Evolutionary conservation across 2,113 vertebrate species (phyloP), one percentile per base, ranked within the genome.

Genomic region (Semnornis frantzii): DNA sequence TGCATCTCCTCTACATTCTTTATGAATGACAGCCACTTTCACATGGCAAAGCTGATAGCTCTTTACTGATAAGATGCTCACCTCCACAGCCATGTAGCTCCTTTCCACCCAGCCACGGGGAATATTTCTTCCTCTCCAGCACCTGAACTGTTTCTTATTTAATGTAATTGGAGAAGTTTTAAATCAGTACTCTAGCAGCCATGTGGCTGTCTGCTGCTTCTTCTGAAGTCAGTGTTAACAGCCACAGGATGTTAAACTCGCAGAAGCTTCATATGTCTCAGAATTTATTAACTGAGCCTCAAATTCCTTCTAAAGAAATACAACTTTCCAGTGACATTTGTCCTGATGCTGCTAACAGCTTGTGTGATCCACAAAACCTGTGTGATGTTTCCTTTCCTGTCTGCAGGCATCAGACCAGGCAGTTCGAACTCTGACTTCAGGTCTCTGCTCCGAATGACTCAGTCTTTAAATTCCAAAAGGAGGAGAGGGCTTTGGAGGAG

Each of bases 341-440:
- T 94, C 89, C 78, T 57, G 78, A 82, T 91, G 84, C 89, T 85
- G 89, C 69, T 71, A 87, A 87, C 8, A 17, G 87, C 65, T 91
- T 65, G 80, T 82, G 72, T 78, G 94, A 92, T 85, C 85, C 82
- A 72, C 74, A 50, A 75, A 91, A 93, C 44, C 58, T 34, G 31
- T 2, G 4, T 63, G 79, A 64, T 55, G 28, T 75, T 72, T 30
- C 55, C 39, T 68, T 75, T 79, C 62, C 66, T 59, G 31, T 66
- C 94, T 95, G 74, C 55, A 97, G 96, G 92, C 96, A 66, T 87
- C 88, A 82, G 97, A 97, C 75, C 93, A 90, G 64, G 88, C 92
- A 74, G 94, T 92, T 76, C 17, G 33, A 65, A 93, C 87, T 34
- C 75, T 96, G 85, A 93, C 77, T 5, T 85, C 82, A 30, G 91